Evolutionary conservation across 2,113 vertebrate species (phyloP).

Genomic region (Callopanchax toddi): DNA sequence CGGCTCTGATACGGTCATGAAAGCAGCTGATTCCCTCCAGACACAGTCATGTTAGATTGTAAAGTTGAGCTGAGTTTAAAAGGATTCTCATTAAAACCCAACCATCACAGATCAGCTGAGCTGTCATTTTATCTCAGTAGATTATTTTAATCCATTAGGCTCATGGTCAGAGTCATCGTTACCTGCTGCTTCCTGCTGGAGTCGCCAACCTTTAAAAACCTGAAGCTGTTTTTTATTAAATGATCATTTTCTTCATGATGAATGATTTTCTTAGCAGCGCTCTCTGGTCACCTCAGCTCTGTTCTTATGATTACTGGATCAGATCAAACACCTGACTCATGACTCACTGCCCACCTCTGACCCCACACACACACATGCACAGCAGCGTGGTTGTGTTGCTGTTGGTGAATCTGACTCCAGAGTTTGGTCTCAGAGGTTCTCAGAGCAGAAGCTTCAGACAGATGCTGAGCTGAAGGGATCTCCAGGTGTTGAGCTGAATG

Average conservation of each 20-base stretch:
- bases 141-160: too few species aligned
- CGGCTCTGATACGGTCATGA: too few species aligned
- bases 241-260: too few species aligned
- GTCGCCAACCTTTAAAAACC: neutral
- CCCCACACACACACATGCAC: constrained; percentile 4
- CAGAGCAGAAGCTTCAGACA: neutral
- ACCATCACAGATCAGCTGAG: too few species aligned
- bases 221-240: neutral
- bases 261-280: too few species aligned
- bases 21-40: too few species aligned
- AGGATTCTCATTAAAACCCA: too few species aligned
- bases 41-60: too few species aligned
- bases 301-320: neutral
- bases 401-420: constrained; percentile 37
- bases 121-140: too few species aligned
- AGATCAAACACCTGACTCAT: constrained; percentile 1
- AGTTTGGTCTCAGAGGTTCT: constrained; percentile 14
- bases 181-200: too few species aligned
- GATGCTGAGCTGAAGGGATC: neutral
- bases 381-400: constrained; percentile 18
- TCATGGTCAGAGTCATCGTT: too few species aligned
- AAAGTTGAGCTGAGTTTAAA: too few species aligned
- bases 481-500: constrained; percentile 53
- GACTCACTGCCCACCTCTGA: neutral
- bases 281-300: neutral